These are phyloP conservation scores for Megathymus violae DNA, from an alignment of 1,140 invertebrate species.

Conservation along the genomic window DNA sequence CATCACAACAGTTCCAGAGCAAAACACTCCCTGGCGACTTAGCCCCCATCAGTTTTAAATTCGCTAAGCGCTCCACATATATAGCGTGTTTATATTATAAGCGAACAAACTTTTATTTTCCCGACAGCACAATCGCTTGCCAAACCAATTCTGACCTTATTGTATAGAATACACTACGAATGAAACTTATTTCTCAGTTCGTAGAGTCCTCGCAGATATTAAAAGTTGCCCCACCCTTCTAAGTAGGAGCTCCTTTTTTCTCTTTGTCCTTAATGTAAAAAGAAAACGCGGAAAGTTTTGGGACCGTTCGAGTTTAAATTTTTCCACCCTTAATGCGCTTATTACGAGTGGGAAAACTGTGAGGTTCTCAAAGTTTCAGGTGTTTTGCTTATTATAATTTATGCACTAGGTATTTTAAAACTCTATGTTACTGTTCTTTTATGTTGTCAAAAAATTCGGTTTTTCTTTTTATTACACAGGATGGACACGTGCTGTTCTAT, in stretches of 20 bases:
- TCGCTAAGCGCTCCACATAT: slow-evolving; percentile 70
- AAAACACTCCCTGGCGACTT: slow-evolving; percentile 57
- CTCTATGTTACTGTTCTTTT: too few species aligned
- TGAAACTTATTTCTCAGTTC: slow-evolving; percentile 35
- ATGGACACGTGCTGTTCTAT: too few species aligned
- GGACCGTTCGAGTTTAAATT: slow-evolving; percentile 78
- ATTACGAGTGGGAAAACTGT: slow-evolving; percentile 73
- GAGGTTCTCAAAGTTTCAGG: slow-evolving; percentile 57
- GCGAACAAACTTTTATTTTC: slow-evolving; percentile 51
- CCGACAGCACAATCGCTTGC: slow-evolving; percentile 28
- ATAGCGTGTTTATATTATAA: too few species aligned
- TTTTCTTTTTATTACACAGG: too few species aligned
- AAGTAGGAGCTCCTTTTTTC: slow-evolving; percentile 72
- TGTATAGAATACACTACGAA: slow-evolving; percentile 29
- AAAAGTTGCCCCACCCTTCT: slow-evolving; percentile 79
- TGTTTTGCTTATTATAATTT: too few species aligned
- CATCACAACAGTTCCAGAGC: slow-evolving; percentile 37
- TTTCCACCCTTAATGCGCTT: slow-evolving; percentile 81
- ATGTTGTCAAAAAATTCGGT: too few species aligned
- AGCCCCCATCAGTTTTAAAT: slow-evolving; percentile 65
- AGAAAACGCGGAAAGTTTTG: slow-evolving; percentile 80
- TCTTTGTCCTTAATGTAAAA: slow-evolving; percentile 82
- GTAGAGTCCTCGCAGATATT: slow-evolving; percentile 61
- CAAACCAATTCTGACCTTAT: slow-evolving; percentile 36
- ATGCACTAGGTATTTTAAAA: too few species aligned